Base-by-base conservation (phyloP, 2,797 vertebrate species). In the Macropodus opercularis region DNA sequence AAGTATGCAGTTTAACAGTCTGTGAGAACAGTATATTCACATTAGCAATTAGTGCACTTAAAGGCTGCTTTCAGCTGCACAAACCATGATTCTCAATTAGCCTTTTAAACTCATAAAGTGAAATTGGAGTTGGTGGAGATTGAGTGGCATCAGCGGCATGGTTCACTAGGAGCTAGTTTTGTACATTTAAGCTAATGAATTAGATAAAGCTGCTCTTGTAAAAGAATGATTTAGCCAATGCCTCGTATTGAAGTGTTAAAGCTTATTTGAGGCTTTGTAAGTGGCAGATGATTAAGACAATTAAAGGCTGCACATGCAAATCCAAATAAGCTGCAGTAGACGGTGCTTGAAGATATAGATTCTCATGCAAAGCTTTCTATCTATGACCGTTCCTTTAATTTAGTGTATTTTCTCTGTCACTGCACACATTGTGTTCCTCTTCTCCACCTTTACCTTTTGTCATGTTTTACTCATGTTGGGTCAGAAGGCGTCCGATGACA, bases 41-140 rank as follows among this genome's bases (percentile, higher is more conserved):
- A 75, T 80, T 74, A 78, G 86, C 81, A 87, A 82, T 87, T 83
- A 84, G 75, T 70, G 83, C 80, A 80, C 84, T 86, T 68, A 75
- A 62, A 82, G 67, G 68, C 69, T 68, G 58, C 80, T 81, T 88
- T 85, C 80, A 75, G 59, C 74, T 70, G 73, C 80, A 72, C 56
- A 73, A 81, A 75, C 51, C 69, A 76, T 73, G 53, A 75, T 68
- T 66, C 50, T 49, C 51, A 75, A 69, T 81, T 71, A 75, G 58
- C 65, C 63, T 59, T 78, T 75, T 60, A 80, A 76, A 57, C 3
- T 19, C 67, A 48, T 38, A n/a, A n/a, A n/a, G n/a, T 73, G 67
- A 79, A 81, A 69, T 34, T 46, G 14, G 35, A 69, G 50, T 56
- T 66, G 49, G 44, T 54, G 41, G 61, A 47, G 75, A 60, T 63